phyloP scores from a whole-genome alignment of 2,888 invertebrate genomes.

The Ceriagrion tenellum region DNA sequence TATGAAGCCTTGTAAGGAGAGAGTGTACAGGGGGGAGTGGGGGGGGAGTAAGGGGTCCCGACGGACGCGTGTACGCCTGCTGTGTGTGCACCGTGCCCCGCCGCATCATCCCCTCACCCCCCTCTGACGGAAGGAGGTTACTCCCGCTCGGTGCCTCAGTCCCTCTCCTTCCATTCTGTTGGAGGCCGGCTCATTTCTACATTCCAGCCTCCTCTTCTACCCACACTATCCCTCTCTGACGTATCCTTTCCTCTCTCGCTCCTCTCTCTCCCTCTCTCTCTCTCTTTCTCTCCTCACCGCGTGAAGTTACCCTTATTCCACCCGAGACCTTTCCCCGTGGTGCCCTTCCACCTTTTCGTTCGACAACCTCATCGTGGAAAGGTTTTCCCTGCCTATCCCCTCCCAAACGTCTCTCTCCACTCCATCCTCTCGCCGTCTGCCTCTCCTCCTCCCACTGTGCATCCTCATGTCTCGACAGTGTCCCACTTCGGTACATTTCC shows the following conservation, averaged over 20 bases:
- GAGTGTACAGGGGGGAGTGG: not conserved
- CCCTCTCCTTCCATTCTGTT: not conserved
- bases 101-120: not conserved
- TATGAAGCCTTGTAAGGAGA: slow-evolving; percentile 14
- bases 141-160: not conserved
- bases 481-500: not conserved
- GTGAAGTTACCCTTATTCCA: not conserved
- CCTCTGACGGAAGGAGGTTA: not conserved
- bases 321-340: slow-evolving; percentile 11
- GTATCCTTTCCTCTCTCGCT: not conserved
- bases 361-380: slow-evolving; percentile 28
- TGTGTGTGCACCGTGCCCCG: not conserved
- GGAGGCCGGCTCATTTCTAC: not conserved
- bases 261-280: not conserved
- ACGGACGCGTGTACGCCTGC: not conserved
- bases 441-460: not conserved
- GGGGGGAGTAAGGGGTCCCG: not conserved
- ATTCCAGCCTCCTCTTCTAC: not conserved
- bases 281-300: not conserved
- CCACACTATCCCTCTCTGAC: not conserved
- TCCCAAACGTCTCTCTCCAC: not conserved
- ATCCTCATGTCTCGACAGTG: not conserved
- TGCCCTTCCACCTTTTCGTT: slow-evolving; percentile 5
- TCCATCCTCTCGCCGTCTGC: not conserved
- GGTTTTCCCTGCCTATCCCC: not conserved